phyloP scores from a whole-genome alignment of 1,140 invertebrate species.

The Drosophila equinoxialis region DNA sequence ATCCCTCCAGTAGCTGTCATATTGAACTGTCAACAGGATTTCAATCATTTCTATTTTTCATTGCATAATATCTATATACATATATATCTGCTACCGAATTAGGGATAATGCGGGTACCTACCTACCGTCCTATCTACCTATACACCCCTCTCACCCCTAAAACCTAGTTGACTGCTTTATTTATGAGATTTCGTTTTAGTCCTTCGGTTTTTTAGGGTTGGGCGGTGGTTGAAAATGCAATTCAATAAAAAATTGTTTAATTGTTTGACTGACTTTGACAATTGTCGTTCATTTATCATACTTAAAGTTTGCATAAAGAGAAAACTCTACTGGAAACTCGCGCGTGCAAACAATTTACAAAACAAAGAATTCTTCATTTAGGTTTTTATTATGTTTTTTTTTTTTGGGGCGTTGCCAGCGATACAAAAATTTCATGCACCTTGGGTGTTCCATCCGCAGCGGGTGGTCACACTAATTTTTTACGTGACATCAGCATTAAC shows the following conservation, averaged over 20 bases:
- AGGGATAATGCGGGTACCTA: constrained; percentile 61
- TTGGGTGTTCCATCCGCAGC: constrained; percentile 65
- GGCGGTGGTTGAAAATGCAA: constrained; percentile 66
- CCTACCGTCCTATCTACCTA: constrained; percentile 31
- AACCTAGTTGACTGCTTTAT: constrained; percentile 61
- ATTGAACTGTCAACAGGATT: constrained; percentile 58
- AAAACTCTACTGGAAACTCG: neutral
- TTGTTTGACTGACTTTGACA: constrained; percentile 56
- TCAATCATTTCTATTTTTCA: constrained; percentile 55
- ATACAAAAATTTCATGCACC: constrained; percentile 39
- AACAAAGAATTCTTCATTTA: constrained; percentile 37
- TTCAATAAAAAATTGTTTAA: constrained; percentile 67
- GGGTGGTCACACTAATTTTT: constrained; percentile 76
- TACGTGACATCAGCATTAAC: constrained; percentile 69
- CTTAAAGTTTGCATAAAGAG: constrained; percentile 73
- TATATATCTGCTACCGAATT: constrained; percentile 13
- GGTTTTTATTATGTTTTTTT: too few relatives aligned
- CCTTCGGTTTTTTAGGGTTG: constrained; percentile 11
- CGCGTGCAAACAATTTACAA: constrained; percentile 70
- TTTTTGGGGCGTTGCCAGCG: too few relatives aligned
- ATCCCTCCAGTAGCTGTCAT: constrained; percentile 24
- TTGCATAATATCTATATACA: neutral
- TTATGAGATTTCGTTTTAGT: constrained; percentile 44
- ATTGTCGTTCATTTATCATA: constrained; percentile 71
- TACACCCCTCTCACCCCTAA: neutral